A percentile compares a stretch with the other conserved stretches of the same genome.
These are phyloP conservation scores for Lacerta agilis DNA, from an alignment of 2,797 vertebrate species.

Conservation along the genomic window DNA sequence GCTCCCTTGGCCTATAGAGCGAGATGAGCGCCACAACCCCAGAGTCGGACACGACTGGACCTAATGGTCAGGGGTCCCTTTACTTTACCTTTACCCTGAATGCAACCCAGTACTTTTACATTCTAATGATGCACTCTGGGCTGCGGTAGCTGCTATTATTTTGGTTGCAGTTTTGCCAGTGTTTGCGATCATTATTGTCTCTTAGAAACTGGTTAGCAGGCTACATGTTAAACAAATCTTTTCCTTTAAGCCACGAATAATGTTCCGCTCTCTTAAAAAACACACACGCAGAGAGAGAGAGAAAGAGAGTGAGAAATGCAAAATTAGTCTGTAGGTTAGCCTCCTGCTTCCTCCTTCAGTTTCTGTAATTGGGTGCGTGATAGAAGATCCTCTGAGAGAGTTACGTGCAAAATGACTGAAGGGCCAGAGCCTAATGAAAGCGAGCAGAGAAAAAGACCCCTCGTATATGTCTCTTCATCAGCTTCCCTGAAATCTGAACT, in stretches of 20 bases:
- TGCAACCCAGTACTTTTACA: no score
- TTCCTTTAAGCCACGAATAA: neutral
- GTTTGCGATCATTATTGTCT: neutral
- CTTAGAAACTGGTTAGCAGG: neutral
- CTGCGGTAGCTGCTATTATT: neutral
- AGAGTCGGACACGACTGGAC: no score
- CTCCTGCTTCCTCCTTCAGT: neutral
- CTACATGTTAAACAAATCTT: rapidly evolving
- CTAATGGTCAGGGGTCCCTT: no score
- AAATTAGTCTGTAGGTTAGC: neutral
- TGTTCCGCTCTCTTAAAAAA: neutral
- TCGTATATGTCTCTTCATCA: neutral
- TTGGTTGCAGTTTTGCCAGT: neutral
- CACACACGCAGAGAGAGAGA: neutral
- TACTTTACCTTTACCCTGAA: no score
- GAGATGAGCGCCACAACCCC: no score
- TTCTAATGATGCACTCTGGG: no score
- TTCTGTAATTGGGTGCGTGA: neutral
- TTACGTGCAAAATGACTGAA: neutral
- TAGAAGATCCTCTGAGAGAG: neutral
- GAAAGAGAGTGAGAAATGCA: neutral
- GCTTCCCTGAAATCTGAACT: constrained; percentile 1
- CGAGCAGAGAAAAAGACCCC: neutral
- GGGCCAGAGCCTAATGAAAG: constrained; percentile 26
- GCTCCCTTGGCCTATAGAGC: no score